Evolutionary conservation across 1,140 invertebrate species (phyloP).

Genomic region (Ruditapes philippinarum): DNA sequence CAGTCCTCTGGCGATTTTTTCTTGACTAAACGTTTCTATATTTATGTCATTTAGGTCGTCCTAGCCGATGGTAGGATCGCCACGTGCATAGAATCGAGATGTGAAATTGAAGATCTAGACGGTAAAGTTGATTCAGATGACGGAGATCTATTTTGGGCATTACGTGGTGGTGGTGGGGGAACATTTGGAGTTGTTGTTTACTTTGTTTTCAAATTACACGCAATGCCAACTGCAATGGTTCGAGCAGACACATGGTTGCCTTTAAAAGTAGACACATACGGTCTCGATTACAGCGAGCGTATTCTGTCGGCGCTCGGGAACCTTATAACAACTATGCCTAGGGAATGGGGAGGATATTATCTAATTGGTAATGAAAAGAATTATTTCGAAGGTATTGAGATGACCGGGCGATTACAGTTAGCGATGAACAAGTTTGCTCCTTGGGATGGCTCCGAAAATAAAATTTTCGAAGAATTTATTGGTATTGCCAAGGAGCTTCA

Average conservation of each 20-base stretch:
- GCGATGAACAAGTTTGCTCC: slow-evolving; percentile 54
- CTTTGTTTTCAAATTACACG: slow-evolving; percentile 72
- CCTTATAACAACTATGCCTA: slow-evolving; percentile 8
- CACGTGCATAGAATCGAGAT: slow-evolving; percentile 31
- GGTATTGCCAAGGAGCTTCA: neutral
- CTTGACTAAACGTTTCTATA: too few species aligned
- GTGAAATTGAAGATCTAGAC: slow-evolving; percentile 8
- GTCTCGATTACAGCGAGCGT: neutral
- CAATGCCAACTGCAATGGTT: slow-evolving; percentile 16
- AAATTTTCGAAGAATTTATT: slow-evolving; percentile 6
- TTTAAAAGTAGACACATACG: slow-evolving; percentile 2
- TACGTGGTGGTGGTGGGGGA: slow-evolving; percentile 78
- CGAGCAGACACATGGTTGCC: neutral
- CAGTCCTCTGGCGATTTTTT: too few species aligned
- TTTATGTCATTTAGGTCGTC: slow-evolving; percentile 47
- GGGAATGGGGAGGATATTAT: slow-evolving; percentile 63
- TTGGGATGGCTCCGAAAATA: slow-evolving; percentile 11
- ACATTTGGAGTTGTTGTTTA: slow-evolving; percentile 74
- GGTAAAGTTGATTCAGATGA: neutral
- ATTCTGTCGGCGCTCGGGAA: neutral
- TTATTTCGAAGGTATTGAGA: neutral
- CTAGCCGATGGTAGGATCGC: slow-evolving; percentile 66
- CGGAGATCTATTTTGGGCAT: slow-evolving; percentile 75
- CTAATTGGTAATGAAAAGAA: neutral
- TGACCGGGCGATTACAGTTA: neutral